Evolutionary conservation across 2,113 vertebrate genomes (phyloP).

Genomic region (Caretta caretta): DNA sequence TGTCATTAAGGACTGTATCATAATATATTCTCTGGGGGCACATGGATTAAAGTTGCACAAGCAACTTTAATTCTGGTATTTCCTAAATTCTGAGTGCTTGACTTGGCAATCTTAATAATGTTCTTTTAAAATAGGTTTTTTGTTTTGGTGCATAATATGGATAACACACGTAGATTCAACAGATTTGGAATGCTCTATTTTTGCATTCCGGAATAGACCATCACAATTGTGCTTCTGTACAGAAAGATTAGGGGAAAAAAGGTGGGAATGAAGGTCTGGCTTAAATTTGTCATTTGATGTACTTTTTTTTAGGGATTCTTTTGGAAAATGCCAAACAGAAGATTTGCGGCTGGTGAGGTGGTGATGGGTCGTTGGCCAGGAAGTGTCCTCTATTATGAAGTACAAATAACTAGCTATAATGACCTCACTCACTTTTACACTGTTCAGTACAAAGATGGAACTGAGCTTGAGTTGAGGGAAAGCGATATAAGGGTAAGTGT

Average conservation of each 20-base stretch:
- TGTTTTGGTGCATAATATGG: neutral
- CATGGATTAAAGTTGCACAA: neutral
- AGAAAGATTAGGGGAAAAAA: neutral
- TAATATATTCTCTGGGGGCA: neutral
- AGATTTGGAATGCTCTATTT: neutral
- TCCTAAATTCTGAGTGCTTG: neutral
- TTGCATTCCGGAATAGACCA: neutral
- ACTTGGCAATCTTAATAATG: neutral
- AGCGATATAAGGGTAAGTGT: constrained; percentile 90
- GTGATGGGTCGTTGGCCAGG: constrained; percentile 98
- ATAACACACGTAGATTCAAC: neutral
- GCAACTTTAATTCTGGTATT: neutral
- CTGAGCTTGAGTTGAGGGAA: constrained; percentile 92
- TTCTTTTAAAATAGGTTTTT: neutral
- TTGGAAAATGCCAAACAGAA: constrained; percentile 87
- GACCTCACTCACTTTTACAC: constrained; percentile 86
- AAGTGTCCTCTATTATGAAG: constrained; percentile 94
- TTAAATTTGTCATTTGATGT: neutral
- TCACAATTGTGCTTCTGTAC: neutral
- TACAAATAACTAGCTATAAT: constrained; percentile 86
- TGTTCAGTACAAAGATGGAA: constrained; percentile 97
- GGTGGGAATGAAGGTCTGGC: neutral
- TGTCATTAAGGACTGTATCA: neutral
- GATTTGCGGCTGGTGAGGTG: constrained; percentile 87
- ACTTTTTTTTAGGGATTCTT: neutral